A percentile compares a stretch with the other conserved stretches of the same genome.
phyloP scores from a whole-genome alignment of 2,113 vertebrate genomes.

The Cavia aperea region DNA sequence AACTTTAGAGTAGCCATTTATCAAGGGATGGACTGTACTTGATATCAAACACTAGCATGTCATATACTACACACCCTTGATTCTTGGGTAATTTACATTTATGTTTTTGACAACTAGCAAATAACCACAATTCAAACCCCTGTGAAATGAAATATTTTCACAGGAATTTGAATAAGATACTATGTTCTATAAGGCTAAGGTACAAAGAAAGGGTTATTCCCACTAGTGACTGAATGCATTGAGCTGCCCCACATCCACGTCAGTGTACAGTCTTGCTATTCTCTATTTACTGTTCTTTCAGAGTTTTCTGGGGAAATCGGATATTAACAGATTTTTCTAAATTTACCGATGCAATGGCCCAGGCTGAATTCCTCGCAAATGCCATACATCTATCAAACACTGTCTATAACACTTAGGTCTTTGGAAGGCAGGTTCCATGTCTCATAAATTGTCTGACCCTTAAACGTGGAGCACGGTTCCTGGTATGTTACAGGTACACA shows the following conservation, averaged over 20 bases:
- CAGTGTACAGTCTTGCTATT: not conserved
- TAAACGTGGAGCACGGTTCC: not conserved
- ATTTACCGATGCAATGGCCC: not conserved
- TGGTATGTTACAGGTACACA: not conserved
- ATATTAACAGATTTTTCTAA: not conserved
- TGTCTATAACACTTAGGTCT: not conserved
- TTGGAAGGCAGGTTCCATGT: not conserved
- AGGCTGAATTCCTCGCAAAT: not conserved
- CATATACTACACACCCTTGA: accelerated
- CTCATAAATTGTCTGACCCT: not conserved
- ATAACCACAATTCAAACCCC: not conserved
- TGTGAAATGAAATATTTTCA: not conserved
- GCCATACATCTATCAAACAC: not conserved
- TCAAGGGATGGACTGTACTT: not conserved
- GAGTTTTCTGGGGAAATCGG: not conserved
- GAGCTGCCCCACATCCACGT: no score
- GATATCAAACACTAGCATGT: not conserved
- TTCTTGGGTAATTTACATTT: not conserved
- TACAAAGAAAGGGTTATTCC: not conserved
- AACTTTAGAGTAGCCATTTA: not conserved
- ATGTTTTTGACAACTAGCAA: not conserved
- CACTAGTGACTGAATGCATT: not conserved
- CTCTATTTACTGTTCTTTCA: not conserved
- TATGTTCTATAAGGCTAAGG: not conserved
- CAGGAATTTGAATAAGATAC: not conserved